Conservation (phyloP, 2,797 vertebrate species). For the Erethizon dorsatum region DNA sequence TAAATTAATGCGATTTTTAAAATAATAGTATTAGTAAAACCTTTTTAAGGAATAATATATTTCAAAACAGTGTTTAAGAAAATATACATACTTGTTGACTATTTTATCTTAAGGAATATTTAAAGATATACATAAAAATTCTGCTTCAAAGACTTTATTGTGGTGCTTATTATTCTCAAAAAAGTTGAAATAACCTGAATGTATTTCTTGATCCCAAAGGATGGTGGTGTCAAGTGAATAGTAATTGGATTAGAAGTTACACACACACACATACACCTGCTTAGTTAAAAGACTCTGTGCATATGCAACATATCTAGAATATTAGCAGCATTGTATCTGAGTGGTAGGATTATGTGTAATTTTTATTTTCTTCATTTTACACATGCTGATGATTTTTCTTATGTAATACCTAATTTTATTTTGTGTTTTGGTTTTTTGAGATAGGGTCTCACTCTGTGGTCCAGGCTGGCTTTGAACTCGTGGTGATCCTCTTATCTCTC, state of each 20-base stretch:
- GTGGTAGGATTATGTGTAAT: background rate
- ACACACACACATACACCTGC: background rate
- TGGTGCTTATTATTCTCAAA: background rate
- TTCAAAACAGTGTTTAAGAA: background rate
- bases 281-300: background rate
- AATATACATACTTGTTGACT: background rate
- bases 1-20: background rate
- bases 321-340: background rate
- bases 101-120: background rate
- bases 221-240: conserved; percentile 38
- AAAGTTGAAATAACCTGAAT: background rate
- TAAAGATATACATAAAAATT: background rate
- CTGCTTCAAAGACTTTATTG: background rate
- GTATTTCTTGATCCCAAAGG: background rate
- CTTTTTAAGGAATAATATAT: background rate
- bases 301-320: background rate
- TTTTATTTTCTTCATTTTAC: conserved; percentile 32
- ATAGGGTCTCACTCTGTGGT: too few relatives aligned
- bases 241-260: background rate
- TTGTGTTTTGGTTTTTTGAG: background rate
- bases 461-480: background rate
- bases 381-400: conserved; percentile 44
- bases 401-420: background rate
- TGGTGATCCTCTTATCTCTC: background rate
- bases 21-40: background rate